Conservation (phyloP, 2,113 vertebrate genomes). For the Nothoprocta perdicaria region DNA sequence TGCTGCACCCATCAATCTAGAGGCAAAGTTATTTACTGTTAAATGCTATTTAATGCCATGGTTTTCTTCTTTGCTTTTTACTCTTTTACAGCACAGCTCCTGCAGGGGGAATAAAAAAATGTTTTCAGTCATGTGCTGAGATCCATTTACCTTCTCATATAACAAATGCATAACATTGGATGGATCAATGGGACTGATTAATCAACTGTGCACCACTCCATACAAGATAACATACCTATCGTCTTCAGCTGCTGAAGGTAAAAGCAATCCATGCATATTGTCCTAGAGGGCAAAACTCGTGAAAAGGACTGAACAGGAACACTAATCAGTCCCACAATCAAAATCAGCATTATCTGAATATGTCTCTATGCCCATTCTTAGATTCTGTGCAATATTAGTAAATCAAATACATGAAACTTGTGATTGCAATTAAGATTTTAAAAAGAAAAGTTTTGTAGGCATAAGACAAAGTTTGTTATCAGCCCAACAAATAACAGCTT, state of each 20-base stretch:
- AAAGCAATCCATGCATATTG: accelerated
- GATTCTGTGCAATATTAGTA: background rate
- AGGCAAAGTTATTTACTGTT: background rate
- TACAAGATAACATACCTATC: background rate
- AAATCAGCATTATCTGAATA: background rate
- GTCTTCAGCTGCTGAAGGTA: background rate
- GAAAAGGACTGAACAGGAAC: background rate
- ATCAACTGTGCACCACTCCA: background rate
- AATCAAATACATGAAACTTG: background rate
- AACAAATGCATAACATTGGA: background rate
- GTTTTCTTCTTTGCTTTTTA: background rate
- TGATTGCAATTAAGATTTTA: background rate
- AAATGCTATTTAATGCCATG: background rate
- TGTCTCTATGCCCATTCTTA: background rate
- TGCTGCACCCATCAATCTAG: background rate
- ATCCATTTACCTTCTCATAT: background rate
- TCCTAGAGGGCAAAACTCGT: background rate
- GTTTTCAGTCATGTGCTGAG: background rate
- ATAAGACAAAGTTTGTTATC: background rate
- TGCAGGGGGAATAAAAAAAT: background rate
- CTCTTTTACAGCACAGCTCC: background rate
- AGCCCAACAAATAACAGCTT: background rate
- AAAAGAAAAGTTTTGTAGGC: background rate
- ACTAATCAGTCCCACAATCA: background rate
- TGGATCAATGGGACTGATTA: background rate